Base-by-base conservation (phyloP, 2,888 invertebrate genomes). In the Cartodere bifasciata region DNA sequence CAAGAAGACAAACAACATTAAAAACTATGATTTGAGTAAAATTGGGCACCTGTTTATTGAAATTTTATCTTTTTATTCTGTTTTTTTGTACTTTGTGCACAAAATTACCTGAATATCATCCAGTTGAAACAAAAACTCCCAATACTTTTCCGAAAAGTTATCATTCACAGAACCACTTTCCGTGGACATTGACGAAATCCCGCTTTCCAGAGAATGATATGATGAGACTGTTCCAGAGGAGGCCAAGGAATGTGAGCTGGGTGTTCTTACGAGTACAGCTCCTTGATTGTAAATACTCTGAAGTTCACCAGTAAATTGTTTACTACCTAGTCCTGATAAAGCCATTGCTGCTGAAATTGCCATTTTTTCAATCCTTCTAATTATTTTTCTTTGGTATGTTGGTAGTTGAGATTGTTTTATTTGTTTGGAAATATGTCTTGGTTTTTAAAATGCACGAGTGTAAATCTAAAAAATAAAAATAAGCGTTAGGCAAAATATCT, bases 321-420 rank as follows among this genome's bases (percentile, higher is more conserved):
- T 39, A 23, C 31, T 23, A 13, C 39, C 32, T 6, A 46, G 7
- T 2, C 45, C 45, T 1, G 45, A 47, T 5, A 47, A 20, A 2
- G 43, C 38, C 24, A 47, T 32, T n/a, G 47, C 45, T 21, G 40
- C 41, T 6, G 42, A 32, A 25, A 47, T 28, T 10, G 44, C 35
- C 47, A 47, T 47, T 29, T 29, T 32, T 11, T n/a, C n/a, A n/a
- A n/a, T n/a, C n/a, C n/a, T n/a, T n/a, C n/a, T n/a, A n/a, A n/a
- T n/a, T n/a, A n/a, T n/a, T n/a, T n/a, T n/a, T n/a, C n/a, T n/a
- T n/a, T n/a, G n/a, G n/a, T n/a, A n/a, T n/a, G n/a, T n/a, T n/a
- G n/a, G n/a, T n/a, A n/a, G n/a, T n/a, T n/a, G n/a, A n/a, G n/a
- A n/a, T n/a, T n/a, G n/a, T n/a, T n/a, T n/a, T n/a, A n/a, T n/a